Evolutionary conservation across 2,113 vertebrate species (phyloP).

Genomic region (Poeciliopsis occidentalis): DNA sequence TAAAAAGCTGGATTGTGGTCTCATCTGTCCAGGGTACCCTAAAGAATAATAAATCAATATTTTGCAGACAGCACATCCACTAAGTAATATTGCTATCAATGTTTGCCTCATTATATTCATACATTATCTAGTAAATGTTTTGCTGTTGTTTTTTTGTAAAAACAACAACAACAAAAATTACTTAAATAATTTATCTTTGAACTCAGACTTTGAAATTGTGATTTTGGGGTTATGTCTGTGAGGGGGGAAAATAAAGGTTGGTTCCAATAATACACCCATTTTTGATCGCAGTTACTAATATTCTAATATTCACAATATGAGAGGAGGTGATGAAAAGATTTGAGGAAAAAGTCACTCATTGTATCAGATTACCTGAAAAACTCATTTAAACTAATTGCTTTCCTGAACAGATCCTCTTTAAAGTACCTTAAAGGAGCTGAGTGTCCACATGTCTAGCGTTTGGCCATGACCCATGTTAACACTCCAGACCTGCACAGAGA

Average conservation of each 20-base stretch:
- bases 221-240: not conserved
- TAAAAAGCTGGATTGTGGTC: too few species aligned
- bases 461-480: not conserved
- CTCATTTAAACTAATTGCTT: not conserved
- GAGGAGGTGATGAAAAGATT: not conserved
- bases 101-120: not conserved
- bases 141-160: not conserved
- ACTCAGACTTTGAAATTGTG: not conserved
- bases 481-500: constrained; percentile 17
- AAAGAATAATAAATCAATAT: not conserved
- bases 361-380: not conserved
- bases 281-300: not conserved
- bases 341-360: not conserved
- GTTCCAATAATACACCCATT: not conserved
- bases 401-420: constrained; percentile 5
- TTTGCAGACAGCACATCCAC: not conserved
- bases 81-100: not conserved
- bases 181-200: too few species aligned
- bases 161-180: too few species aligned
- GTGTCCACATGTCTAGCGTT: not conserved
- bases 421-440: constrained; percentile 1
- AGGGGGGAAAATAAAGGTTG: not conserved
- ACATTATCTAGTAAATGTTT: not conserved
- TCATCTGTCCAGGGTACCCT: too few species aligned
- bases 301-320: not conserved